phyloP scores from a whole-genome alignment of 2,888 invertebrate genomes.

The Spilosoma lubricipeda region DNA sequence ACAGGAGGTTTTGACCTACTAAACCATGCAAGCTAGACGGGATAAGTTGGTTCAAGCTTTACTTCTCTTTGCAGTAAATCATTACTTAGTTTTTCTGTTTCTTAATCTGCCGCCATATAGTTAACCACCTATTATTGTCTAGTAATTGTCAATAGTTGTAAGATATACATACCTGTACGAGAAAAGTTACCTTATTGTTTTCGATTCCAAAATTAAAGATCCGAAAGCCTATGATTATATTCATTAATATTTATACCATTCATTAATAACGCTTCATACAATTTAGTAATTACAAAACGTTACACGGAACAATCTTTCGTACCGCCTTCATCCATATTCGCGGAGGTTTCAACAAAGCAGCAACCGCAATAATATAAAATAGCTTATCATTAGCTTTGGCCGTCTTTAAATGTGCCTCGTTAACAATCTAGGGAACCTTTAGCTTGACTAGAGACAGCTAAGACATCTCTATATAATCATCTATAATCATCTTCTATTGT shows the following conservation, averaged over 20 bases:
- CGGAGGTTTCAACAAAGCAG: conserved; percentile 6
- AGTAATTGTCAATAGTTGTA: too few species aligned
- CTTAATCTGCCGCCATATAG: too few species aligned
- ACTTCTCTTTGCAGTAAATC: too few species aligned
- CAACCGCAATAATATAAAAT: conserved; percentile 31
- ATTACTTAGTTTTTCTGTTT: too few species aligned
- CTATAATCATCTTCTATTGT: conserved; percentile 23
- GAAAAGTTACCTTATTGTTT: too few species aligned
- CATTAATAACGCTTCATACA: background rate
- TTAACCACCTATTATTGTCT: too few species aligned
- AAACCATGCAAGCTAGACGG: too few species aligned
- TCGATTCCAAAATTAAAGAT: too few species aligned
- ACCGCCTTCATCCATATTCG: conserved; percentile 1
- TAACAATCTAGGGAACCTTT: conserved; percentile 10
- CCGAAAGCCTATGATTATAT: background rate
- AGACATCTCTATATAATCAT: too few species aligned
- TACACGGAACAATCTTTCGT: conserved; percentile 1
- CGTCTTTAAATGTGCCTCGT: conserved; percentile 13
- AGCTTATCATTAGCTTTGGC: conserved; percentile 13
- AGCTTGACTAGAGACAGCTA: conserved; percentile 3
- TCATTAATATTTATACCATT: background rate
- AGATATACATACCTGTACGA: too few species aligned
- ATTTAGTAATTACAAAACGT: background rate
- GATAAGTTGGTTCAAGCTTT: too few species aligned
- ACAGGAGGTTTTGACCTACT: too few species aligned